Percentiles rank a stretch among this genome's conserved stretches.
Conservation (phyloP, 2,888 invertebrate species). For the Limenitis camilla region DNA sequence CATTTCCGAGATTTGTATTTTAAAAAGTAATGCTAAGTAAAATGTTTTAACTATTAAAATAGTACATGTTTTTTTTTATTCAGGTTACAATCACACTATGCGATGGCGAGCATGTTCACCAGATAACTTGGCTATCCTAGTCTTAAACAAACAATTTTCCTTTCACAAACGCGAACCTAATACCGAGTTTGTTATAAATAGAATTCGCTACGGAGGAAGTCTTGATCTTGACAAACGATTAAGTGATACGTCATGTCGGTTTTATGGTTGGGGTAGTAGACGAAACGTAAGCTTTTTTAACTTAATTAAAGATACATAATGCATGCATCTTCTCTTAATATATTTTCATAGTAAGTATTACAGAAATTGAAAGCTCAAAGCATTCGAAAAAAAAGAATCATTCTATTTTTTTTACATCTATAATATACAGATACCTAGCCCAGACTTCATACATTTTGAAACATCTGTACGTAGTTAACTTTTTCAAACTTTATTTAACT, state of each 20-base stretch:
- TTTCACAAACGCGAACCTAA: conserved; percentile 40
- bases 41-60: neutral
- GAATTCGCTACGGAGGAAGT: conserved; percentile 47
- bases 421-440: no score
- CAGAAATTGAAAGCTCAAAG: no score
- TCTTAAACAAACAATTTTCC: conserved; percentile 44
- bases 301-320: no score
- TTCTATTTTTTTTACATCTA: no score
- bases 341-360: no score
- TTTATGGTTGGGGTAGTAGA: conserved; percentile 59
- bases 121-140: conserved; percentile 51
- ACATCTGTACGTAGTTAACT: no score
- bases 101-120: conserved; percentile 42
- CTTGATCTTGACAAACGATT: conserved; percentile 17
- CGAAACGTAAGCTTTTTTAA: conserved; percentile 48
- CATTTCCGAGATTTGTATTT: no score
- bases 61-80: neutral
- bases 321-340: no score
- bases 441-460: no score
- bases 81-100: conserved; percentile 48
- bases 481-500: neutral
- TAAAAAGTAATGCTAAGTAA: no score
- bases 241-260: conserved; percentile 35
- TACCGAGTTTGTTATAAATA: conserved; percentile 45
- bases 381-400: no score